A percentile compares a stretch with the other conserved stretches of the same genome.
Conservation (phyloP, 2,888 invertebrate genomes). For the Drosophila pseudotakahashii region DNA sequence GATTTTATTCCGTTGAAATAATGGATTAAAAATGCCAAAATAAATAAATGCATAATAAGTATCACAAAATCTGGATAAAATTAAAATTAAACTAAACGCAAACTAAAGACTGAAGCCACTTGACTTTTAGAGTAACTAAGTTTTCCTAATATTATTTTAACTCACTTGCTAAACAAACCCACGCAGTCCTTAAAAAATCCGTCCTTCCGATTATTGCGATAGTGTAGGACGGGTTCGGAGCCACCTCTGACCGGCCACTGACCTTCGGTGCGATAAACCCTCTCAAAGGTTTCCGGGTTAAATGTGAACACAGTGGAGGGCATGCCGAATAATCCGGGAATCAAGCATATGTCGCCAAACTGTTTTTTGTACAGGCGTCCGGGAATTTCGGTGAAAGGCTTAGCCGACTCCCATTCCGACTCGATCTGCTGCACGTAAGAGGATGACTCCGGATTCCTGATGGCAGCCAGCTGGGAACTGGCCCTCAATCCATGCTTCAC, state of each 20-base stretch:
- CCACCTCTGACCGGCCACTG: conserved; percentile 84
- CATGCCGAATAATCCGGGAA: conserved; percentile 82
- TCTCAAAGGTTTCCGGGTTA: conserved; percentile 85
- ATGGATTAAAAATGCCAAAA: too few relatives aligned
- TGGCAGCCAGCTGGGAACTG: conserved; percentile 16
- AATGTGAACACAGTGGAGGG: conserved; percentile 83
- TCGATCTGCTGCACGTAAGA: conserved; percentile 43
- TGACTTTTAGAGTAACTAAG: too few relatives aligned
- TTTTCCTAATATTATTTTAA: too few relatives aligned
- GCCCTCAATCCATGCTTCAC: conserved; percentile 6
- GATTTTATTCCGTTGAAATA: too few relatives aligned
- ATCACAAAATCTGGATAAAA: too few relatives aligned
- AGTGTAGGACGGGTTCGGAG: conserved; percentile 82
- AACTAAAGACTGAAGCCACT: too few relatives aligned
- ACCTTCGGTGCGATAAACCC: conserved; percentile 85
- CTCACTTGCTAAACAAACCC: conserved; percentile 36
- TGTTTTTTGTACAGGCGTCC: conserved; percentile 57
- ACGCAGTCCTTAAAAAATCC: conserved; percentile 48
- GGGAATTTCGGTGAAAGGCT: conserved; percentile 68
- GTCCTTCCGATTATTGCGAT: conserved; percentile 73
- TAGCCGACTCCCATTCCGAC: conserved; percentile 64
- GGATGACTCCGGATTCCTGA: conserved; percentile 6
- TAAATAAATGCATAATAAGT: too few relatives aligned
- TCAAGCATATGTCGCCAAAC: conserved; percentile 83
- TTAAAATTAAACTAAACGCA: too few relatives aligned